Percentiles rank a stretch among this genome's conserved stretches.
These are phyloP conservation scores for Cephus pulcher DNA, from an alignment of 2,888 invertebrate genomes.

Conservation along the genomic window DNA sequence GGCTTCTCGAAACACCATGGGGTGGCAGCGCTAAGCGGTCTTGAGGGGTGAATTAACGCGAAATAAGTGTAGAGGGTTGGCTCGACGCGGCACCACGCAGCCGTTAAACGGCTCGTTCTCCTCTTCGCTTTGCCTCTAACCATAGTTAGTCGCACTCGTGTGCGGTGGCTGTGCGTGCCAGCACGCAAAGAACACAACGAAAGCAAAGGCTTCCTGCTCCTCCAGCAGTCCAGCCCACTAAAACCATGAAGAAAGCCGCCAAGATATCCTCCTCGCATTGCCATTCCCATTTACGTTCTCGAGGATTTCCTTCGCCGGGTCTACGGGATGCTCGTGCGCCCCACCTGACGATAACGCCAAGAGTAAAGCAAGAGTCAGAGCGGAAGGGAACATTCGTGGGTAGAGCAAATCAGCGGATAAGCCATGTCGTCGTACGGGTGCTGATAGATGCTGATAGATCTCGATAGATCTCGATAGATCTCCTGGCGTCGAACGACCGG, in stretches of 20 bases:
- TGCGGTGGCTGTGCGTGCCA: constrained; percentile 5
- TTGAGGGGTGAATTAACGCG: constrained; percentile 63
- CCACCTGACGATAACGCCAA: background rate
- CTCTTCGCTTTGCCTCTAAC: too few species aligned
- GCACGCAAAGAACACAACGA: background rate
- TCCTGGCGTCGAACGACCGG: too few species aligned
- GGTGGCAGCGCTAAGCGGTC: constrained; percentile 37
- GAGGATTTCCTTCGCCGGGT: too few species aligned
- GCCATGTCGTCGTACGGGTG: too few species aligned
- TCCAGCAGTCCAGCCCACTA: background rate
- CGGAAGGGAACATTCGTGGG: background rate
- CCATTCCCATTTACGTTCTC: too few species aligned
- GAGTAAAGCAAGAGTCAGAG: background rate
- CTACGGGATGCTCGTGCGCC: constrained; percentile 27
- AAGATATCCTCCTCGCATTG: constrained; percentile 22
- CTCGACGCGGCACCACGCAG: constrained; percentile 8
- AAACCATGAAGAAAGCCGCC: constrained; percentile 35
- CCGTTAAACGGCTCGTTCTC: constrained; percentile 25
- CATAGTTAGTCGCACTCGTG: too few species aligned
- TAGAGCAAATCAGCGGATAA: too few species aligned
- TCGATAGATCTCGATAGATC: too few species aligned
- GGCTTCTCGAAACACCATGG: background rate
- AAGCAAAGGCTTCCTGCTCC: too few species aligned
- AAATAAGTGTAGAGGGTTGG: constrained; percentile 48
- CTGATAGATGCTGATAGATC: too few species aligned